Evolutionary conservation across 2,888 invertebrate genomes (phyloP).

Genomic region (Smittia sp.): DNA sequence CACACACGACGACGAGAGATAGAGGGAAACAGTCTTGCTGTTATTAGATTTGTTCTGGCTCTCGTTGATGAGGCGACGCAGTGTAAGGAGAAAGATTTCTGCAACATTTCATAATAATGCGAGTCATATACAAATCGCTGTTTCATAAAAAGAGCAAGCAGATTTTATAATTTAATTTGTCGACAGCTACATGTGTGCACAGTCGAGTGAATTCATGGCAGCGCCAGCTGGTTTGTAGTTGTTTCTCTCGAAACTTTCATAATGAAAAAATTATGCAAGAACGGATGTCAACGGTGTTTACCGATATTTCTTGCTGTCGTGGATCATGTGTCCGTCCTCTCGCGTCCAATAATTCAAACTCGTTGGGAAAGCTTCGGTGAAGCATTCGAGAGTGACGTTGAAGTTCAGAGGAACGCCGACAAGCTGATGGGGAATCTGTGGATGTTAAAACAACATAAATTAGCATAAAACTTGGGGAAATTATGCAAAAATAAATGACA

Average conservation of each 20-base stretch:
- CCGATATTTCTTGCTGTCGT: constrained; percentile 77
- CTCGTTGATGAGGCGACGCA: background rate
- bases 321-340: constrained; percentile 85
- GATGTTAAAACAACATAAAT: background rate
- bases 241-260: background rate
- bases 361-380: constrained; percentile 86
- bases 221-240: background rate
- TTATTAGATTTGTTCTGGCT: constrained; percentile 18
- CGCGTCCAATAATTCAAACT: constrained; percentile 89
- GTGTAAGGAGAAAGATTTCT: constrained; percentile 5
- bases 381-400: constrained; percentile 82
- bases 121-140: constrained; percentile 22
- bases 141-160: background rate
- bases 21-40: constrained; percentile 13
- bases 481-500: constrained; percentile 23
- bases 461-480: background rate
- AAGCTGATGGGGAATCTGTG: constrained; percentile 77
- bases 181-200: constrained; percentile 26
- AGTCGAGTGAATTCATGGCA: background rate
- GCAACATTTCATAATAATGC: constrained; percentile 26
- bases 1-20: background rate
- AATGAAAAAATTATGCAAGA: background rate
- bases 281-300: constrained; percentile 42
- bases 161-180: constrained; percentile 40
- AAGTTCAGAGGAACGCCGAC: constrained; percentile 81